Conservation (phyloP, 2,113 vertebrate species). For the Orycteropus afer region DNA sequence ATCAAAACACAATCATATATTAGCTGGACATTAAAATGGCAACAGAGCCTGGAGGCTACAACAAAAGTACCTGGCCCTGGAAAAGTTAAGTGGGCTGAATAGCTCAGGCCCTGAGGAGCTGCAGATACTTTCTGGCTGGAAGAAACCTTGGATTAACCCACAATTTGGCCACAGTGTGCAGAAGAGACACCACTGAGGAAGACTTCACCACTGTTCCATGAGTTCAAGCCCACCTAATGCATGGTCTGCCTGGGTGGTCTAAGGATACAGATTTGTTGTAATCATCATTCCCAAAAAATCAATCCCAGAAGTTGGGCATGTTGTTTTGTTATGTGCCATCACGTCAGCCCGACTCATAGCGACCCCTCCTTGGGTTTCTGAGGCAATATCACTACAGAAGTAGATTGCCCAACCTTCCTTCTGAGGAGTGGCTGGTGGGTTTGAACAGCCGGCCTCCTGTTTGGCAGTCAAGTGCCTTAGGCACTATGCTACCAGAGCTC, state of each 20-base stretch:
- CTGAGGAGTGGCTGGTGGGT: too few species aligned
- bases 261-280: neutral
- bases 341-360: too few species aligned
- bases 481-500: too few species aligned
- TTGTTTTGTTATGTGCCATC: too few species aligned
- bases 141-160: neutral
- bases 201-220: rapidly evolving
- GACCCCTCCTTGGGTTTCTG: too few species aligned
- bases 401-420: too few species aligned
- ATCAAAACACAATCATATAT: neutral
- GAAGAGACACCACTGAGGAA: neutral
- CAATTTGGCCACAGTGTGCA: rapidly evolving
- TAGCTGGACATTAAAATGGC: neutral
- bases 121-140: neutral
- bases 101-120: neutral
- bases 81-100: neutral
- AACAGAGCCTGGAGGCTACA: neutral
- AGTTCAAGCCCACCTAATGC: neutral
- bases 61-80: neutral
- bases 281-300: neutral
- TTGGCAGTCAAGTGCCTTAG: too few species aligned
- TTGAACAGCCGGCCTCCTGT: too few species aligned
- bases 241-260: rapidly evolving
- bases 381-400: too few species aligned
- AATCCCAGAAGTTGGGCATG: neutral